These are phyloP conservation scores for Parelbella ahira DNA, from an alignment of 2,888 invertebrate genomes.

Conservation along the genomic window DNA sequence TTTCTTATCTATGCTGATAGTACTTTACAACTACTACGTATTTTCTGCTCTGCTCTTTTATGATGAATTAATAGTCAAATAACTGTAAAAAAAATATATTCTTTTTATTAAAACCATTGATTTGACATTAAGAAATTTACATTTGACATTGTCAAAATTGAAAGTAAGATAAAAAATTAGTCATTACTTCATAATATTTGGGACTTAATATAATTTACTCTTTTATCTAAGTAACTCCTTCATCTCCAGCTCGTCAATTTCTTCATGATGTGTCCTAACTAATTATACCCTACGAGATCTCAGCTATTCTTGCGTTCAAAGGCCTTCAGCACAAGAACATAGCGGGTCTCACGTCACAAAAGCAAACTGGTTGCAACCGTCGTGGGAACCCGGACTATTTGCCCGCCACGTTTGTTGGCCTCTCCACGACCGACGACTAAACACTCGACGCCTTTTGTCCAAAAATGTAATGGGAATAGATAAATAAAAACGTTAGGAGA, in stretches of 20 bases:
- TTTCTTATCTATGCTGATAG: slow-evolving; percentile 16
- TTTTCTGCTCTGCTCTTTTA: no score
- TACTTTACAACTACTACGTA: slow-evolving; percentile 8
- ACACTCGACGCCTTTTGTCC: slow-evolving; percentile 77
- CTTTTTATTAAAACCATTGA: no score
- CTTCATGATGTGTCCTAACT: neutral
- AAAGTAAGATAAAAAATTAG: no score
- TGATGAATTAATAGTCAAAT: no score
- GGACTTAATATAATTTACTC: no score
- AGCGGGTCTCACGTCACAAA: slow-evolving; percentile 38
- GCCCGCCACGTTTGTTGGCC: slow-evolving; percentile 61
- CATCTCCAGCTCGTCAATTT: no score
- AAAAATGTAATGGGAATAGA: slow-evolving; percentile 76
- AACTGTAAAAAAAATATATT: no score
- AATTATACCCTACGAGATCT: slow-evolving; percentile 7
- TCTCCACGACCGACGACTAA: slow-evolving; percentile 59
- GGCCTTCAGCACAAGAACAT: slow-evolving; percentile 8
- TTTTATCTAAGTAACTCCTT: no score
- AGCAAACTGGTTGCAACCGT: slow-evolving; percentile 35
- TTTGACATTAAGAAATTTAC: no score
- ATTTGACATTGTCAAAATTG: no score
- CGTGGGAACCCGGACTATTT: slow-evolving; percentile 72
- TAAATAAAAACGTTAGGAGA: slow-evolving; percentile 58
- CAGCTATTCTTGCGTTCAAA: slow-evolving; percentile 16
- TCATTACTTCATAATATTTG: no score